phyloP scores from a whole-genome alignment of 2,888 invertebrate species.

The Clitarchus hookeri region DNA sequence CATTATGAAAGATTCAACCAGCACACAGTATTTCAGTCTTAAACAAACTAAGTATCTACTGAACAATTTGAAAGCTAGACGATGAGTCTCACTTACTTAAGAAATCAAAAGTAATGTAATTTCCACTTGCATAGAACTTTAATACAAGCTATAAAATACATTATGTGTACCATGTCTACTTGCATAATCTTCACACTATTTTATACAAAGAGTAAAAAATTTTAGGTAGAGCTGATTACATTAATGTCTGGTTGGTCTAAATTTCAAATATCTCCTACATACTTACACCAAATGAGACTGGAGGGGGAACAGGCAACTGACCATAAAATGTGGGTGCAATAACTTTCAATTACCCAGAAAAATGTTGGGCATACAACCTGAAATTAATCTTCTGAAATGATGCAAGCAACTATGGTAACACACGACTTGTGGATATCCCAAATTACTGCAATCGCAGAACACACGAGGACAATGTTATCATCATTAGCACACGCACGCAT shows the following conservation, averaged over 20 bases:
- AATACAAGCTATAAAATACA: not conserved
- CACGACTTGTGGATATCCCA: not conserved
- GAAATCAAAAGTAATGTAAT: not conserved
- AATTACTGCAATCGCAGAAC: not conserved
- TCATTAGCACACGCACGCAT: not conserved
- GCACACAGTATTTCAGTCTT: not conserved
- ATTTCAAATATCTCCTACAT: no score
- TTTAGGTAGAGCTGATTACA: no score
- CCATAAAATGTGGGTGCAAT: no score
- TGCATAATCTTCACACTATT: no score
- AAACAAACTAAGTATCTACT: not conserved
- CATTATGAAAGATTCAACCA: not conserved
- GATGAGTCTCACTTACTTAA: not conserved
- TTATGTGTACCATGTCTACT: not conserved
- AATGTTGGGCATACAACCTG: not conserved
- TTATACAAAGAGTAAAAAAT: no score
- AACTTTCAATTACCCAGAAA: no score
- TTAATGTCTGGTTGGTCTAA: no score
- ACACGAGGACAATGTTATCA: not conserved
- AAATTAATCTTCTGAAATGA: not conserved
- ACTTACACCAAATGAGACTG: no score
- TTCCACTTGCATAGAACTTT: not conserved
- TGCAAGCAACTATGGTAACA: constrained; percentile 14
- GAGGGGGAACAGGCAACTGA: no score
- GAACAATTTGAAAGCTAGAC: not conserved